phyloP scores from a whole-genome alignment of 2,113 vertebrate genomes.

The Trichomycterus rosablanca region DNA sequence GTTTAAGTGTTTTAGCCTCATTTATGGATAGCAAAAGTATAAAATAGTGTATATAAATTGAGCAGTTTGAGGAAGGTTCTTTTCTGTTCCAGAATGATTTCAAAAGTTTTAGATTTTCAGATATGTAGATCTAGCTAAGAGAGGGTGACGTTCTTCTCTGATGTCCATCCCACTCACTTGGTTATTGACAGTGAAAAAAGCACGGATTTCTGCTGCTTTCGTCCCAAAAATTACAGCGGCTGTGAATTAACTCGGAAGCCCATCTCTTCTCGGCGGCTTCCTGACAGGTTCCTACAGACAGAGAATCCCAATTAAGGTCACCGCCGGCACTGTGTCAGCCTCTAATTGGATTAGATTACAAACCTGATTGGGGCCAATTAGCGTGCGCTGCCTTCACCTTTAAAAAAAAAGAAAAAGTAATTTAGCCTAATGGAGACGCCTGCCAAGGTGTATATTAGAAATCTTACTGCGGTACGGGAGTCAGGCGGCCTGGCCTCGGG shows the following conservation, averaged over 20 bases:
- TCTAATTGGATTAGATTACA: conserved; percentile 59
- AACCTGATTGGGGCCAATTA: conserved; percentile 52
- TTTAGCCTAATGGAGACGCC: conserved; percentile 45
- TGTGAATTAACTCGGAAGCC: conserved; percentile 47
- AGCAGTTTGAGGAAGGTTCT: no score
- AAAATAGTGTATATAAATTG: no score
- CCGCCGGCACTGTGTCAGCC: conserved; percentile 42
- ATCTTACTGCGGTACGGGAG: conserved; percentile 41
- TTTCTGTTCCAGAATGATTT: no score
- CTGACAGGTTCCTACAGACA: conserved; percentile 58
- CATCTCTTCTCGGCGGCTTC: conserved; percentile 15
- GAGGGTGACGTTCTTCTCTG: no score
- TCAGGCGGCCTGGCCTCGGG: conserved; percentile 26
- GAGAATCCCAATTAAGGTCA: conserved; percentile 55
- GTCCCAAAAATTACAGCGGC: conserved; percentile 50
- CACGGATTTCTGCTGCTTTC: no score
- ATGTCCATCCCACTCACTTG: no score
- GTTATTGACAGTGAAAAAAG: no score
- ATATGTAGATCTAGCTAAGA: no score
- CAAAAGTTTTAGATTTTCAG: no score
- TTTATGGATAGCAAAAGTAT: no score
- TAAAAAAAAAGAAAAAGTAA: conserved; percentile 48
- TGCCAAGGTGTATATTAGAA: conserved; percentile 45
- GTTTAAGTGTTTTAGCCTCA: no score
- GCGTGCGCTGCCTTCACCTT: conserved; percentile 45